These are phyloP conservation scores for Pygmarrhopalites habei DNA, from an alignment of 1,140 invertebrate species.

Conservation along the genomic window DNA sequence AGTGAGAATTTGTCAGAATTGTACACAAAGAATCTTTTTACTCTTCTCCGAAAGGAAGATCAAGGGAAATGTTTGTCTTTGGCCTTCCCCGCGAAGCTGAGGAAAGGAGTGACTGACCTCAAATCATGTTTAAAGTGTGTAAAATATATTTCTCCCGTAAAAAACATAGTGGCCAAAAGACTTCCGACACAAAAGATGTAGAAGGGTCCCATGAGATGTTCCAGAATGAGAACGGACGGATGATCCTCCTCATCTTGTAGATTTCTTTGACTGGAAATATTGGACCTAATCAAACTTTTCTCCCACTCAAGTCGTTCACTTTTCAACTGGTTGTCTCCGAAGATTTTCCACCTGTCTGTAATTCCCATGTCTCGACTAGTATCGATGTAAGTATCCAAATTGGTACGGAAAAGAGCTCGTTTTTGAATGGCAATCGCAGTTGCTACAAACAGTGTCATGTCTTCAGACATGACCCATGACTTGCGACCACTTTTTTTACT, in stretches of 20 bases:
- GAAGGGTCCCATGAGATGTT: background rate
- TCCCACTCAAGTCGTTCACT: background rate
- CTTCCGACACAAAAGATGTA: background rate
- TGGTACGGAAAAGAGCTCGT: background rate
- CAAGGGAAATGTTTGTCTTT: too few relatives aligned
- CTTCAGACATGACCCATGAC: background rate
- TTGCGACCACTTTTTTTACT: background rate
- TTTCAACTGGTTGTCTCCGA: background rate
- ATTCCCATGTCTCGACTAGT: background rate
- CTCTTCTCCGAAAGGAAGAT: too few relatives aligned
- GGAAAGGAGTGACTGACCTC: too few relatives aligned
- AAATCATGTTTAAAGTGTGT: too few relatives aligned
- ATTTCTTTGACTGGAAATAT: background rate
- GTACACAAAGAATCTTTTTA: too few relatives aligned
- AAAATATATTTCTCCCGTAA: too few relatives aligned
- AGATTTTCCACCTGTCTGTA: background rate
- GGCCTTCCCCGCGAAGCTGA: too few relatives aligned
- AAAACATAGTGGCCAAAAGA: background rate
- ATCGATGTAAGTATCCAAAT: background rate
- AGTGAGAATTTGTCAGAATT: too few relatives aligned
- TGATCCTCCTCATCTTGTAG: background rate
- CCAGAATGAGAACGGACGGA: background rate
- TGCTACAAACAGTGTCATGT: background rate
- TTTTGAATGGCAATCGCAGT: constrained; percentile 1
- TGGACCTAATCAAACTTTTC: too few relatives aligned